Base-by-base conservation (phyloP, 2,888 invertebrate species). In the Pseudanteris insignis region DNA sequence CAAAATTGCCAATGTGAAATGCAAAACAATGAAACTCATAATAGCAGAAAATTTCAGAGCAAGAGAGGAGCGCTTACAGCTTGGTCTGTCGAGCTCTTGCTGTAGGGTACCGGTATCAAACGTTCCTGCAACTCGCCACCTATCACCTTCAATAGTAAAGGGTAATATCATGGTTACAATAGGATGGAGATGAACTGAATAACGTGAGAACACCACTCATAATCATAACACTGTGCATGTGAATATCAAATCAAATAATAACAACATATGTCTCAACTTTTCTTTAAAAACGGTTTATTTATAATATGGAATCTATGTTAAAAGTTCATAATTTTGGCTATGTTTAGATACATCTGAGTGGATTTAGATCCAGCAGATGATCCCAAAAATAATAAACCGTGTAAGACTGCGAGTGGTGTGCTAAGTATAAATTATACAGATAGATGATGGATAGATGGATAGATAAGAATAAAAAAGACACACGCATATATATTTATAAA, bases 1-100 rank as follows among this genome's bases (percentile, higher is more conserved):
- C 76, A 70, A 48, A 76, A 69, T 75, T 10, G 33, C 47, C 73
- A 47, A 67, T 69, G 70, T 67, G 64, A 66, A 68, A 67, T 67
- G 63, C 70, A 70, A 67, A 67, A 57, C 2, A 26, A 4, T 26
- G 67, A 68, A 73, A 72, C 72, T 58, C 21, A 60, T 54, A 41
- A 74, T 72, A 78, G 75, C 67, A 69, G 72, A 66, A 68, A 18
- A 67, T 67, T 74, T 76, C 83, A 85, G 85, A 86, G 86, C 85
- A 85, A 76, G 76, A 79, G 78, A 79, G 77, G 78, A 78, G 78
- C 79, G 90, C 96, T 96, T 96, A 96, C 96, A 94, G 96, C 96
- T 92, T 96, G 96, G 89, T 96, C 96, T 87, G 96, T 96, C 86
- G 95, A 94, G 86, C 94, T 95, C 92, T 96, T 96, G 94, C 96